Base-by-base conservation (phyloP, 2,113 vertebrate species). In the Salminus brasiliensis region DNA sequence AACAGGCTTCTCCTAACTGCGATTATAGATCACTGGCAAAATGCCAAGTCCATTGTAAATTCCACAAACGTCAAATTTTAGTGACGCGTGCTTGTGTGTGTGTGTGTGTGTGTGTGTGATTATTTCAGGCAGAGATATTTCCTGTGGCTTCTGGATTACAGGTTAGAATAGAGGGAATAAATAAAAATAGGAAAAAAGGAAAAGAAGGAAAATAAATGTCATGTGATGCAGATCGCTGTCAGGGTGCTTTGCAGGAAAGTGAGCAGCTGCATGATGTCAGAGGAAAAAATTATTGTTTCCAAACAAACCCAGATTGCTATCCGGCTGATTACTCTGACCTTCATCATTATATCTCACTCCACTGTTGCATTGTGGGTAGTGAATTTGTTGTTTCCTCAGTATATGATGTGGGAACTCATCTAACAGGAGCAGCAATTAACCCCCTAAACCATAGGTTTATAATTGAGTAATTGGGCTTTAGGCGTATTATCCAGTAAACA, bases 381-480 rank as follows among this genome's bases (percentile, higher is more conserved):
- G 16, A 32, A 79, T 79, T 32, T n/a, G 15, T 13, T 29, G 8
- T 29, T n/a, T n/a, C n/a, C 36, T 27, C 53, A n/a, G 32, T 68
- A 60, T 45, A 76, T 18, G 12, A 25, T 25, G 41, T 75, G 43
- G n/a, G n/a, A 74, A 60, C 72, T 67, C 59, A 32, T n/a, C n/a
- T n/a, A n/a, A 74, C 57, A 36, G 32, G 41, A 4, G 30, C 13
- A 21, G n/a, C 63, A 76, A 66, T 55, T 9, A 66, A 66, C 39
- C 10, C n/a, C n/a, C n/a, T n/a, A n/a, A n/a, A n/a, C n/a, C n/a
- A n/a, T n/a, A n/a, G n/a, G n/a, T n/a, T n/a, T n/a, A n/a, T n/a
- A n/a, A n/a, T n/a, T n/a, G n/a, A n/a, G n/a, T n/a, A n/a, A n/a
- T n/a, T n/a, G n/a, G n/a, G n/a, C n/a, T n/a, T n/a, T n/a, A n/a